Evolutionary conservation across 2,888 invertebrate genomes (phyloP).

Genomic region (Gymnosoma rotundatum): DNA sequence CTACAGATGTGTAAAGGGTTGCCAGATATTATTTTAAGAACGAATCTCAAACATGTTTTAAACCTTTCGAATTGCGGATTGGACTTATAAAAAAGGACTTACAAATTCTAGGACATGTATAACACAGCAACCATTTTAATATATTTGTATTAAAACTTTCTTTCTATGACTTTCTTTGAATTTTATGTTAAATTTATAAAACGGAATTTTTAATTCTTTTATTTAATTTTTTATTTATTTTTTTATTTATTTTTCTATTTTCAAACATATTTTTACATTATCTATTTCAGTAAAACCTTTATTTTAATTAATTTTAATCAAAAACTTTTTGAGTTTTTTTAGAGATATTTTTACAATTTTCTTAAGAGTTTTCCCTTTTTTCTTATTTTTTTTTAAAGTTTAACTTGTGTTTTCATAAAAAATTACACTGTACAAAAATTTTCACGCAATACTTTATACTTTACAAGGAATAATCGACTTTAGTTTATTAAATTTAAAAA

Average conservation of each 20-base stretch:
- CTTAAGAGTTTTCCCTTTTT: conserved; percentile 14
- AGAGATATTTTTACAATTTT: conserved; percentile 47
- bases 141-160: too few relatives aligned
- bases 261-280: conserved; percentile 56
- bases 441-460: conserved; percentile 65
- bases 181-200: too few relatives aligned
- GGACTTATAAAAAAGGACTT: too few relatives aligned
- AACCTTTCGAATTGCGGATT: too few relatives aligned
- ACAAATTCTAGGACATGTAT: too few relatives aligned
- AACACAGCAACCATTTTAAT: too few relatives aligned
- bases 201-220: conserved; percentile 11
- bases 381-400: conserved; percentile 37
- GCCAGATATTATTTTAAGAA: too few relatives aligned
- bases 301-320: conserved; percentile 26
- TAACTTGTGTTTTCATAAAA: conserved; percentile 62
- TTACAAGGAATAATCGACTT: conserved; percentile 67
- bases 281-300: conserved; percentile 53
- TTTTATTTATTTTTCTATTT: conserved; percentile 34
- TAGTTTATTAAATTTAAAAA: background rate
- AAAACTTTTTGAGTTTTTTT: conserved; percentile 11
- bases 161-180: too few relatives aligned
- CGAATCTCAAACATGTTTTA: too few relatives aligned
- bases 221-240: conserved; percentile 26
- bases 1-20: too few relatives aligned
- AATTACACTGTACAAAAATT: conserved; percentile 70